Conservation (phyloP, 2,888 invertebrate species). For the Apodemia mormo region DNA sequence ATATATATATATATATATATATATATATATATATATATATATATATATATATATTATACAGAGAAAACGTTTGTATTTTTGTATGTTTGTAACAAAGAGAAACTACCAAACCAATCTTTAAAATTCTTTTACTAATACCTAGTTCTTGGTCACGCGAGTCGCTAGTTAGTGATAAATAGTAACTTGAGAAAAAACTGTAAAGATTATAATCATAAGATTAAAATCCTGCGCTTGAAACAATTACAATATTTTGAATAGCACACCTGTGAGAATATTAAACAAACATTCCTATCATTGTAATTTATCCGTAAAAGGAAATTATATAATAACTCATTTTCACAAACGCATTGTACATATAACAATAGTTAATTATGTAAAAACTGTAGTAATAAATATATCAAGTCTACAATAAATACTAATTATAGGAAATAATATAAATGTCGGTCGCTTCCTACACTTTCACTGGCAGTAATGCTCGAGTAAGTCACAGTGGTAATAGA, state of each 20-base stretch:
- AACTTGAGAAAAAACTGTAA: not conserved
- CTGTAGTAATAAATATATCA: constrained; percentile 5
- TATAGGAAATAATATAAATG: not conserved
- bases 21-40: no score
- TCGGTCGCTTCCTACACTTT: constrained; percentile 3
- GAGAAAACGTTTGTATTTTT: no score
- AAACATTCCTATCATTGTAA: not conserved
- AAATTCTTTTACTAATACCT: no score
- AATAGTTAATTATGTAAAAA: constrained; percentile 19
- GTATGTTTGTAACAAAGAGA: no score
- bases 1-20: no score
- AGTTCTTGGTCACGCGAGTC: no score
- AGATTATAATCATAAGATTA: not conserved
- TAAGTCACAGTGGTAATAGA: not conserved
- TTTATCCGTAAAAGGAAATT: constrained; percentile 11
- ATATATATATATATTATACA: no score
- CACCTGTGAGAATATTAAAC: not conserved
- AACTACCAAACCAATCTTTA: no score
- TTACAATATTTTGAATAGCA: constrained; percentile 9
- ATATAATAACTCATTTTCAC: constrained; percentile 4
- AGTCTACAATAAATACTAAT: not conserved
- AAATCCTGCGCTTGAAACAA: not conserved
- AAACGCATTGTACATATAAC: constrained; percentile 10
- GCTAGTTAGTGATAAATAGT: no score
- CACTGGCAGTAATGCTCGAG: constrained; percentile 7